These are phyloP conservation scores for Frieseomelitta varia DNA, from an alignment of 1,140 invertebrate species.

Conservation along the genomic window DNA sequence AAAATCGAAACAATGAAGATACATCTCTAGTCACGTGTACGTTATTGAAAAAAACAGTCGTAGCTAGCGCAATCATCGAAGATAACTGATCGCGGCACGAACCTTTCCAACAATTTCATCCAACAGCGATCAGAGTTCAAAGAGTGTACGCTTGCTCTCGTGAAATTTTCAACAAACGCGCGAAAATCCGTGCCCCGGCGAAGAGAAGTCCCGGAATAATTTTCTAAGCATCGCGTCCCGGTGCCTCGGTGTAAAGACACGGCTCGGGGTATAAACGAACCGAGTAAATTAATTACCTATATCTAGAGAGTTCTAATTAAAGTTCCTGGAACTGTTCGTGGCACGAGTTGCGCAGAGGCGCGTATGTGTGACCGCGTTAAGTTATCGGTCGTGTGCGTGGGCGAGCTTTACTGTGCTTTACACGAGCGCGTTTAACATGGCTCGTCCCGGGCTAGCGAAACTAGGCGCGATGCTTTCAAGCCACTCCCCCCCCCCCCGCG, in stretches of 20 bases:
- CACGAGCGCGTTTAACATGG: conserved; percentile 3
- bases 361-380: conserved; percentile 35
- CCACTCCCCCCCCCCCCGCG: too few relatives aligned
- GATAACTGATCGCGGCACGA: too few relatives aligned
- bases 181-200: not conserved
- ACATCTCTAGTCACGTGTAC: too few relatives aligned
- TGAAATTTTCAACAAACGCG: not conserved
- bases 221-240: not conserved
- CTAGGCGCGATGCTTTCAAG: conserved; percentile 1
- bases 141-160: too few relatives aligned
- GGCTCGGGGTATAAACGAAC: conserved; percentile 1
- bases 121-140: too few relatives aligned
- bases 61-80: too few relatives aligned
- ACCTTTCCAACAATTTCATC: too few relatives aligned
- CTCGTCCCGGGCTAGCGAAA: not conserved
- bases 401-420: conserved; percentile 6
- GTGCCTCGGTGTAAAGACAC: not conserved
- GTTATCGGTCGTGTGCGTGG: conserved; percentile 11
- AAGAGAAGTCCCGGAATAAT: not conserved
- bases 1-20: too few relatives aligned
- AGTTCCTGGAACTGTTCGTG: conserved; percentile 64
- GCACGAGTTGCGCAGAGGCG: conserved; percentile 19
- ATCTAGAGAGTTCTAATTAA: conserved; percentile 67
- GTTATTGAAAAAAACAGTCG: too few relatives aligned
- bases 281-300: conserved; percentile 66